Percentiles rank a stretch among this genome's conserved stretches.
These are phyloP conservation scores for Drosophila ficusphila DNA, from an alignment of 1,140 invertebrate species.

Conservation along the genomic window DNA sequence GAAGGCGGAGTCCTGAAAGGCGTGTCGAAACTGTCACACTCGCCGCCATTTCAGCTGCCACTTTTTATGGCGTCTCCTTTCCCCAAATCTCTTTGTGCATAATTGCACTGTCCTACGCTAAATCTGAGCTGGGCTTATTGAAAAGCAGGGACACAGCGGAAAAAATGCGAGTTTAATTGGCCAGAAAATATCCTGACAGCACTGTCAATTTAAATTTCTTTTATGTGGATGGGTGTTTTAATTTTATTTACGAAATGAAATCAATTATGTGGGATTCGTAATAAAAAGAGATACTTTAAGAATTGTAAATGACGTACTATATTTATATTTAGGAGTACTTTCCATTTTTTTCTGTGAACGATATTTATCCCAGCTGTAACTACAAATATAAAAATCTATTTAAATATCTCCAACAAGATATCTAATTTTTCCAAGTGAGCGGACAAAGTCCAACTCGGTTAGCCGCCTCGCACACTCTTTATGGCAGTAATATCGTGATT, in stretches of 20 bases:
- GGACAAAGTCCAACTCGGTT: neutral
- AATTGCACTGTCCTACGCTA: constrained; percentile 27
- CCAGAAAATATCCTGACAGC: neutral
- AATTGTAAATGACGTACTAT: no score
- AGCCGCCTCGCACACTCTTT: constrained; percentile 1
- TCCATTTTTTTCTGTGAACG: no score
- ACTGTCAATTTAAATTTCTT: neutral
- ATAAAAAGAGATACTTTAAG: no score
- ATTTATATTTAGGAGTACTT: no score
- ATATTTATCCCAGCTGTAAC: no score
- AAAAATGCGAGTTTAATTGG: neutral
- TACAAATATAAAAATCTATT: no score
- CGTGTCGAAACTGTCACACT: constrained; percentile 60
- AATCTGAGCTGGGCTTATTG: constrained; percentile 17
- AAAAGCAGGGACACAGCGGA: constrained; percentile 3
- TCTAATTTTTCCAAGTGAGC: constrained; percentile 9
- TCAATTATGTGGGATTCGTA: no score
- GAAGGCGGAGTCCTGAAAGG: constrained; percentile 7
- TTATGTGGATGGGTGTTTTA: neutral
- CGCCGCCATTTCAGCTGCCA: constrained; percentile 26
- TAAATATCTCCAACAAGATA: no score
- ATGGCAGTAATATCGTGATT: constrained; percentile 42
- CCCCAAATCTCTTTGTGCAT: constrained; percentile 26
- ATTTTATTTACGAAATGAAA: no score
- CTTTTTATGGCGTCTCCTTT: constrained; percentile 28